Percentiles rank a stretch among this genome's conserved stretches.
Evolutionary conservation across 2,888 invertebrate species (phyloP).

Genomic region (Archips crataeganus): DNA sequence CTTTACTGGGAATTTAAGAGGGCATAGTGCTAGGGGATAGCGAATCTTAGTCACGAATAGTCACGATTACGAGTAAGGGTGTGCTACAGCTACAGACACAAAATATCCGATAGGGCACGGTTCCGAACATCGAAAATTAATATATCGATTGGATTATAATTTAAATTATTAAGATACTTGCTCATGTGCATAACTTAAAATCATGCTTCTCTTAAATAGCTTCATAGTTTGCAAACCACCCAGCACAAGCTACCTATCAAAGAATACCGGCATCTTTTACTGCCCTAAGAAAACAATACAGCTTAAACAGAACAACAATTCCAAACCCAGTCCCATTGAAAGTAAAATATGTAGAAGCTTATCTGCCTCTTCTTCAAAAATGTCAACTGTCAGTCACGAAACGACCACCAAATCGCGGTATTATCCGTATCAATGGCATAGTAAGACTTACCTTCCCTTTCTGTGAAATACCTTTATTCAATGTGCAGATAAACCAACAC

Average conservation of each 20-base stretch:
- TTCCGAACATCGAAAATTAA: no score
- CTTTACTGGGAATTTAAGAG: conserved; percentile 46
- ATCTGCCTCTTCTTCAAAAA: conserved; percentile 59
- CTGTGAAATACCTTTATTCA: conserved; percentile 72
- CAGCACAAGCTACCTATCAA: background rate
- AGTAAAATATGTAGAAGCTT: conserved; percentile 66
- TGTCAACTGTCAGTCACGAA: conserved; percentile 71
- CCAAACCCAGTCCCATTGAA: conserved; percentile 57
- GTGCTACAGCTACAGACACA: no score
- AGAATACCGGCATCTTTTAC: conserved; percentile 50
- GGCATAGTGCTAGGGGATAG: conserved; percentile 25
- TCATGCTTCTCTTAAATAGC: no score
- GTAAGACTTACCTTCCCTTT: conserved; percentile 74
- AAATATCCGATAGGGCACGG: no score
- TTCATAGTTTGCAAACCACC: background rate
- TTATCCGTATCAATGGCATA: conserved; percentile 68
- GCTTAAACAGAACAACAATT: conserved; percentile 47
- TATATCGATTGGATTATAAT: no score
- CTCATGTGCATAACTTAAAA: no score
- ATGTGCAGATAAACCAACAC: conserved; percentile 76
- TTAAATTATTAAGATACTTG: no score
- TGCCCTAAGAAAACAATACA: conserved; percentile 51
- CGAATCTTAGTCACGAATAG: conserved; percentile 17
- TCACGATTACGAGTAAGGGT: background rate
- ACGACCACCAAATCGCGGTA: conserved; percentile 73